Base-by-base conservation (phyloP, 2,888 invertebrate species). In the Dasysyrphus tricinctus region DNA sequence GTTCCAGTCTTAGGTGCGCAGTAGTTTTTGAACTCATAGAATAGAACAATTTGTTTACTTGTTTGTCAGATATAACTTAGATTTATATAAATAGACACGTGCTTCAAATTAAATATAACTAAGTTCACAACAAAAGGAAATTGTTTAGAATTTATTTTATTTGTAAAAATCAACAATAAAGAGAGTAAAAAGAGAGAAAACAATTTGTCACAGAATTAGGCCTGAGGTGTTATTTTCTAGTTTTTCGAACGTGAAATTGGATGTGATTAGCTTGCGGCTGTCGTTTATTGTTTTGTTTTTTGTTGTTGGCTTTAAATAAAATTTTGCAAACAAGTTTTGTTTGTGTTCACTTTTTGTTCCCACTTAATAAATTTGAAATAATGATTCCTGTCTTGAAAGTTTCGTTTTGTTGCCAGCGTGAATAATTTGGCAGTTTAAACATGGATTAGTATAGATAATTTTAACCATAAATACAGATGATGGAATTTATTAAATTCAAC, bases 1-100 rank as follows among this genome's bases (percentile, higher is more conserved):
- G 24, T 79, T 73, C 49, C 37, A 67, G 37, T 57, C 34, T 49
- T 32, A n/a, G 39, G 56, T 70, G 69, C 63, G 70, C 56, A 81
- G 65, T 65, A 44, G 51, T 47, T 57, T 61, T 49, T 34, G 2
- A 70, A 47, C 12, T 42, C 42, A 0, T 39, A 39, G 7, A 24
- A 14, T 19, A 39, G n/a, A 47, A 24, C 6, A n/a, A 8, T 39
- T 39, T 70, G 29, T 14, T 16, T 19, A 0, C 16, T 29, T 44
- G 5, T 47, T 65, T 81, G 76, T 70, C 14, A 47, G 49, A 49
- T 76, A 7, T 8, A 57, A 59, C 76, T 54, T 59, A 5, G 32
- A 59, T 49, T 51, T 24, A 24, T 3, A 24, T 24, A 44, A 32
- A 19, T 3, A n/a, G 42, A 42, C 74, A 69, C 74, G 70, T 70